These are phyloP conservation scores for Ceratina japonica DNA, from an alignment of 1,140 invertebrate genomes.

Conservation along the genomic window DNA sequence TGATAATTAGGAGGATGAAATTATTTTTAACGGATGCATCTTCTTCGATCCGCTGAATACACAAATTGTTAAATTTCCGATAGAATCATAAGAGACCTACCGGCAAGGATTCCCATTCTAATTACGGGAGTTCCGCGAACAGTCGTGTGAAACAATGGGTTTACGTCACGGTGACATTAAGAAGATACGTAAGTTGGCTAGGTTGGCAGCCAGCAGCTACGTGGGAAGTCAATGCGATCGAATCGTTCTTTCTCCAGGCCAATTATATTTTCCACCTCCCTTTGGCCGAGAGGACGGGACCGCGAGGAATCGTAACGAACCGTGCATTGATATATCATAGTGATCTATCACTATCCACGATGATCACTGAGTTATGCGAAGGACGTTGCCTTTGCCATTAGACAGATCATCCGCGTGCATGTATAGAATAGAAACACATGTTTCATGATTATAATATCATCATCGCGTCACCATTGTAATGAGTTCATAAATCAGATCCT, in stretches of 20 bases:
- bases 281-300: slow-evolving; percentile 39
- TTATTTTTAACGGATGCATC: no score
- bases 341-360: slow-evolving; percentile 69
- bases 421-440: background rate
- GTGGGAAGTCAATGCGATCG: slow-evolving; percentile 33
- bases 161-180: slow-evolving; percentile 50
- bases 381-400: slow-evolving; percentile 66
- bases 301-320: slow-evolving; percentile 69
- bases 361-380: slow-evolving; percentile 71
- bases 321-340: slow-evolving; percentile 51
- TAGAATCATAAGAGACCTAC: slow-evolving; percentile 31
- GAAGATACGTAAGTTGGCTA: slow-evolving; percentile 20
- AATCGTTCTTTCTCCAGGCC: slow-evolving; percentile 19
- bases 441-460: no score
- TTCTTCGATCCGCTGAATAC: no score
- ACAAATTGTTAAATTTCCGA: no score
- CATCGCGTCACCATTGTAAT: no score
- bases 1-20: no score
- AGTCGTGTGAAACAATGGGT: slow-evolving; percentile 45
- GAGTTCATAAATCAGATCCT: no score
- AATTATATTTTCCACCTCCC: slow-evolving; percentile 46
- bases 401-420: background rate
- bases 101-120: slow-evolving; percentile 11
- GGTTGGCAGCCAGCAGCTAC: background rate
- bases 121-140: slow-evolving; percentile 37